Evolutionary conservation across 2,888 invertebrate species (phyloP), one percentile per base, ranked within the genome.

Genomic region (Linyphia triangularis): DNA sequence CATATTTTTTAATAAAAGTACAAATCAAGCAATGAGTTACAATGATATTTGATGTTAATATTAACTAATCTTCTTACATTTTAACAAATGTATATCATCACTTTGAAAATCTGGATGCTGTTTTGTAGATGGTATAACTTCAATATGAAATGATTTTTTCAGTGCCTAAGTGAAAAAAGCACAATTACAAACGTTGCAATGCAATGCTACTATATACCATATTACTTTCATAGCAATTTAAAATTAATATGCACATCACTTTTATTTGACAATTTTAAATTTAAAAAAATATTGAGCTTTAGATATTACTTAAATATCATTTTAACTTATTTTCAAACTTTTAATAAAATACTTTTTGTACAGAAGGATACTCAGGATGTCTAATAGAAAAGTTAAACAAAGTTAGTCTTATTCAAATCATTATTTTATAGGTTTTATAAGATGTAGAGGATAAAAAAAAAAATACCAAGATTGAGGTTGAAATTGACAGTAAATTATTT

Each of bases 71-170:
- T 69, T 67, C 28, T 70, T 88, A 67, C 81, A 75, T 57, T 77
- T 88, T 57, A 89, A 59, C 40, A 95, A 92, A 90, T 94, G 92
- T 91, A 96, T 95, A 92, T 96, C 95, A 72, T 94, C 91, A 92
- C 95, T 95, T 90, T 94, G 93, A 91, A 94, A 96, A 85, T 94
- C 94, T 33, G 93, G 93, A 93, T 96, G 95, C 91, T 95, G 95
- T 90, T 95, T 93, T 81, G 94, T 93, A 90, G 93, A 92, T 59
- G 95, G 94, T 85, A 96, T 94, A 91, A 93, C 92, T 81, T 91
- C 91, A 13, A 94, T 90, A 61, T 92, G 90, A 91, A 94, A 94
- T 82, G 92, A 91, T 61, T 92, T 90, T 59, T 90, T 89, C 2
- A 93, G 90, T 65, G 91, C 90, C 92, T 92, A 90, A 19, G 33